These are phyloP conservation scores for Propithecus deckenii DNA, from an alignment of 2,797 vertebrate genomes.

Conservation along the genomic window DNA sequence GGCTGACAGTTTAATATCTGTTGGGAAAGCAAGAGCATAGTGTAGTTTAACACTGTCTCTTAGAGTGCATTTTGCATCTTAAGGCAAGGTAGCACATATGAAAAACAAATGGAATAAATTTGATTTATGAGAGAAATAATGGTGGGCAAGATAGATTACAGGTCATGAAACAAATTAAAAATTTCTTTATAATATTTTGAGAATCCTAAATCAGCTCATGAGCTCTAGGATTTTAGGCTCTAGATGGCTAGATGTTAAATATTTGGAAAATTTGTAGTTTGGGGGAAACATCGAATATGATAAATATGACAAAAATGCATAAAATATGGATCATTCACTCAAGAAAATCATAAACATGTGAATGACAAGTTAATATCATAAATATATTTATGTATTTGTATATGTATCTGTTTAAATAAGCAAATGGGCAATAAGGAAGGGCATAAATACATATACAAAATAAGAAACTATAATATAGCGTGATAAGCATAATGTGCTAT, in stretches of 20 bases:
- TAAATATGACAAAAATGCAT: neutral
- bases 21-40: neutral
- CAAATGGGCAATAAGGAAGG: neutral
- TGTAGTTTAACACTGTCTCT: neutral
- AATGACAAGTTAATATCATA: neutral
- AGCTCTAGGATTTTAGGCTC: neutral
- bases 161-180: neutral
- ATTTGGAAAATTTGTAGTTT: neutral
- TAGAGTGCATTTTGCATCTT: neutral
- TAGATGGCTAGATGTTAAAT: neutral
- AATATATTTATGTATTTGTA: neutral
- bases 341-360: neutral
- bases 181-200: neutral
- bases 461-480: neutral
- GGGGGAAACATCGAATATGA: neutral
- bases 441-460: neutral
- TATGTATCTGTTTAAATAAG: neutral
- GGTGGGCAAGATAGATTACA: neutral
- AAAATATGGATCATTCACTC: neutral
- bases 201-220: neutral
- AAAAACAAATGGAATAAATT: neutral
- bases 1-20: neutral
- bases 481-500: neutral
- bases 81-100: neutral
- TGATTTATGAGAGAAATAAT: neutral